A percentile compares a stretch with the other conserved stretches of the same genome.
Conservation (phyloP, 2,888 invertebrate species). For the Isoperla grammatica region DNA sequence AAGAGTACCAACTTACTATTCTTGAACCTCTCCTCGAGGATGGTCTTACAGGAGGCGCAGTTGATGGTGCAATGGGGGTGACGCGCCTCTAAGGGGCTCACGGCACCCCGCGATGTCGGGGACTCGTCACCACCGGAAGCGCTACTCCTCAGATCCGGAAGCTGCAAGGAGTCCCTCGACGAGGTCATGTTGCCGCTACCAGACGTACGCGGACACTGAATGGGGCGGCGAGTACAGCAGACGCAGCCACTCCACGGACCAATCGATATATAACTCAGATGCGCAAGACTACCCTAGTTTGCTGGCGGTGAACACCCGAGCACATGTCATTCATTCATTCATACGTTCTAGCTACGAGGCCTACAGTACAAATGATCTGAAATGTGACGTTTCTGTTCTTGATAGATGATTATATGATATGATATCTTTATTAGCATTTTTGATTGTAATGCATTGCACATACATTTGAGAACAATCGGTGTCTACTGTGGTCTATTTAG, state of each 20-base stretch:
- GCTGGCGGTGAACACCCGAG: too few species aligned
- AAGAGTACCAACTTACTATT: slow-evolving; percentile 43
- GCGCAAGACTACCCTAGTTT: too few species aligned
- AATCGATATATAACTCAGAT: too few species aligned
- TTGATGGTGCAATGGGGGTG: slow-evolving; percentile 67
- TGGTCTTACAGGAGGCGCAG: slow-evolving; percentile 63
- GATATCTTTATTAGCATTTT: too few species aligned
- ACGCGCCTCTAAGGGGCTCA: slow-evolving; percentile 64
- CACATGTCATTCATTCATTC: too few species aligned
- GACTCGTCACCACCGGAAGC: slow-evolving; percentile 1
- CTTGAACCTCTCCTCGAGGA: slow-evolving; percentile 54
- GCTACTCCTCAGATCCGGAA: background rate
- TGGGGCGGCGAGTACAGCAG: slow-evolving; percentile 26
- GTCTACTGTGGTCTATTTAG: too few species aligned
- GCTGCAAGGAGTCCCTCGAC: slow-evolving; percentile 19
- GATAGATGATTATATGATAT: too few species aligned
- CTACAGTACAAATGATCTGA: too few species aligned
- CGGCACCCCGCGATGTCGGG: slow-evolving; percentile 49
- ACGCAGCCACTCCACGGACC: slow-evolving; percentile 15
- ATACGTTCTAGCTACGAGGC: too few species aligned
- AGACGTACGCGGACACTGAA: slow-evolving; percentile 32
- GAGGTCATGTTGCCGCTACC: slow-evolving; percentile 22
- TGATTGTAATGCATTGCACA: too few species aligned
- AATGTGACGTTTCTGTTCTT: too few species aligned
- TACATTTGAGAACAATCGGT: too few species aligned